Evolutionary conservation across 2,113 vertebrate genomes (phyloP).

Genomic region (Pteropus alecto): DNA sequence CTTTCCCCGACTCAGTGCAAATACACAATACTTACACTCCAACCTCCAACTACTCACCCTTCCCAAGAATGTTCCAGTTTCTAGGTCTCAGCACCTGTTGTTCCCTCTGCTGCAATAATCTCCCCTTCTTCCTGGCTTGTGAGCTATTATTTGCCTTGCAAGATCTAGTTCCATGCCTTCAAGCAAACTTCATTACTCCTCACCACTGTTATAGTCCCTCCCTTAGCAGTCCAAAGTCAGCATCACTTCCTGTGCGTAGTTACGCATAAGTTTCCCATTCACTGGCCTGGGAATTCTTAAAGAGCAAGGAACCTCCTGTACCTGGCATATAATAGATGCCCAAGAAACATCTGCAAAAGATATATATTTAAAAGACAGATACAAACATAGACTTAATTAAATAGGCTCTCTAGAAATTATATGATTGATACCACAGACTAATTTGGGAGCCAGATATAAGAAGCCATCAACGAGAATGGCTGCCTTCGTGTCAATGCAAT

Average conservation of each 20-base stretch:
- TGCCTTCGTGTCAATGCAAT: slow-evolving; percentile 67
- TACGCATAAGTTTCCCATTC: background rate
- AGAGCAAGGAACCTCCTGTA: background rate
- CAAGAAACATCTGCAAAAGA: background rate
- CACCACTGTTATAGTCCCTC: background rate
- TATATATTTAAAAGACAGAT: slow-evolving; percentile 37
- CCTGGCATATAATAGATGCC: background rate
- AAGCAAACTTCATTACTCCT: background rate
- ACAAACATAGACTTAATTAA: slow-evolving; percentile 37
- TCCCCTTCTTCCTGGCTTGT: background rate
- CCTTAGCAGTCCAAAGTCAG: background rate
- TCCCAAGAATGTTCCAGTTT: background rate
- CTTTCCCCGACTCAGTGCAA: background rate
- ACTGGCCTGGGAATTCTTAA: background rate
- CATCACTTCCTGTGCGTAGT: background rate
- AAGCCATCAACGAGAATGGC: background rate
- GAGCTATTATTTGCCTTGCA: background rate
- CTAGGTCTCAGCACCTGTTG: background rate
- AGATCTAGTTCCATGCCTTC: background rate
- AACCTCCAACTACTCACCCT: background rate
- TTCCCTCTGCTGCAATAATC: background rate
- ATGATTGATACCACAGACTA: slow-evolving; percentile 69
- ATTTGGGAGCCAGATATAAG: slow-evolving; percentile 64
- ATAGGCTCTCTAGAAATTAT: slow-evolving; percentile 32
- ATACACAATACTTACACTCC: background rate